A percentile compares a stretch with the other conserved stretches of the same genome.
These are phyloP conservation scores for Heteropelma amictum DNA, from an alignment of 2,888 invertebrate genomes.

Conservation along the genomic window DNA sequence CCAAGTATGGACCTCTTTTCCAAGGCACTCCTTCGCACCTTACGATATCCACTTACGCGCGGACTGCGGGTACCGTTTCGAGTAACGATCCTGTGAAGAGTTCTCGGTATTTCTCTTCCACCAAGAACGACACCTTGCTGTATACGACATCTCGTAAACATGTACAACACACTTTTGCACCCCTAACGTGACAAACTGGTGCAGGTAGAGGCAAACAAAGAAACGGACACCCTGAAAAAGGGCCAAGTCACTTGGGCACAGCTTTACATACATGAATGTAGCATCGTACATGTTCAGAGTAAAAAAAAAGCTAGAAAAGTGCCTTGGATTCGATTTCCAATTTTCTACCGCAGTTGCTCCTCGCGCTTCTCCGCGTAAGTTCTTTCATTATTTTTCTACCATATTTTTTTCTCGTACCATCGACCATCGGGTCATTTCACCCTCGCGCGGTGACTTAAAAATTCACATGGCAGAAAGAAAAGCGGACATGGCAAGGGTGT, in stretches of 20 bases:
- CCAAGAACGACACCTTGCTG: slow-evolving; percentile 45
- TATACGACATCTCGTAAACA: slow-evolving; percentile 35
- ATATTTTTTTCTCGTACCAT: slow-evolving; percentile 21
- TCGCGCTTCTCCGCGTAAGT: not conserved
- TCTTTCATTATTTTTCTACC: slow-evolving; percentile 33
- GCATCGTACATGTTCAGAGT: not conserved
- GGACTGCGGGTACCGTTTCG: not conserved
- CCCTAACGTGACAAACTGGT: not conserved
- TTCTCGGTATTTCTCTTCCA: slow-evolving; percentile 6
- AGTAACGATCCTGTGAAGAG: not conserved
- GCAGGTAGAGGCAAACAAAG: slow-evolving; percentile 37
- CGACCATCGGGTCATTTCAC: slow-evolving; percentile 22
- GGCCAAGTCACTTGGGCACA: slow-evolving; percentile 17
- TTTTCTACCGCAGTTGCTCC: slow-evolving; percentile 24
- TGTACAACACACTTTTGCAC: not conserved
- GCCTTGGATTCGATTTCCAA: slow-evolving; percentile 48
- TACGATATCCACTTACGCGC: slow-evolving; percentile 10
- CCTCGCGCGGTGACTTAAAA: slow-evolving; percentile 36
- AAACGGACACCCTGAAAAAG: slow-evolving; percentile 4
- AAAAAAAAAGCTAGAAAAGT: slow-evolving; percentile 30
- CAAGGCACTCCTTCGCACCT: not conserved
- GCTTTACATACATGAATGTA: slow-evolving; percentile 1
- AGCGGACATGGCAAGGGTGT: not conserved
- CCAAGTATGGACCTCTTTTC: no score
- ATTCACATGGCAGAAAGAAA: slow-evolving; percentile 6